Evolutionary conservation across 2,888 invertebrate species (phyloP), one percentile per base, ranked within the genome.

Genomic region (Leptinotarsa tumamoca): DNA sequence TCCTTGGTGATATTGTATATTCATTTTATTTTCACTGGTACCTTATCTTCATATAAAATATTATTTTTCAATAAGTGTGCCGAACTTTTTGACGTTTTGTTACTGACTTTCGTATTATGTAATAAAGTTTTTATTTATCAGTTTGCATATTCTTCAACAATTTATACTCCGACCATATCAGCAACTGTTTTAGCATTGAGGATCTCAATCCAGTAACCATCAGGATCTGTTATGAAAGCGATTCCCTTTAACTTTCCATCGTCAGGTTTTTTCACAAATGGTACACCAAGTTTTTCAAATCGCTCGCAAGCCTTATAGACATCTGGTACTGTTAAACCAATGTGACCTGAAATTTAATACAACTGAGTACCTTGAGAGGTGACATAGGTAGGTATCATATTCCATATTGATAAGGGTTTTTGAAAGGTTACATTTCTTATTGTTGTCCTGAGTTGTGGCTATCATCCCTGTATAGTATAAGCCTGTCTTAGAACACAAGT

Each of bases 181-280:
- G 51, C 72, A n/a, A 78, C 77, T 56, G 27, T 71, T 77, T 77
- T 79, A 67, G 81, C 80, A 72, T 85, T 85, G 61, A 85, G 83
- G 68, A 85, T 85, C 78, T 98, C 98, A 84, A 98, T 97, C 97
- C 97, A 97, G 86, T 98, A 98, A 50, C 97, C 98, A 87, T 98
- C 98, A 0, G 98, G 98, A 87, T 98, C 98, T 83, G 96, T 95
- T 76, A 98, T 96, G 87, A 98, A 98, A 2, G 98, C 98, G 67
- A 98, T 89, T 0, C 96, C 96, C 87, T 95, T 97, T 96, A 98
- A 97, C 87, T 95, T 96, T 0, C 97, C 97, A 83, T 96, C 98
- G 84, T 95, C 93, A 0, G 97, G 97, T 80, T 92, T 94, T 87
- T 98, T 98, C 2, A 97, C 91, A 88, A 98, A 98, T 78, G 95